Percentiles rank a stretch among this genome's conserved stretches.
Conservation (phyloP, 2,113 vertebrate genomes). For the Xyrauchen texanus region DNA sequence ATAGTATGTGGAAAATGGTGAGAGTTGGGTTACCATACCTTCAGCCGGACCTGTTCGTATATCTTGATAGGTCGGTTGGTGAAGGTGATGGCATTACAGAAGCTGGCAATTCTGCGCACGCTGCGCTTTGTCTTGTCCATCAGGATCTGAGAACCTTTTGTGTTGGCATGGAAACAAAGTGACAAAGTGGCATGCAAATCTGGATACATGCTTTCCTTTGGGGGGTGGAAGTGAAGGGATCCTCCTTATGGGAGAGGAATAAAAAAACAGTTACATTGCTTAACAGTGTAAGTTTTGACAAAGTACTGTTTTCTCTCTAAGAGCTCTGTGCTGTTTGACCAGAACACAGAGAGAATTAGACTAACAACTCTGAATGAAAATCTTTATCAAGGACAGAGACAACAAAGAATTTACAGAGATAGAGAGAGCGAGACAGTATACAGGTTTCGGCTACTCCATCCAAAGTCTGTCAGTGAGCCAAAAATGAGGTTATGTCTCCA, state of each 20-base stretch:
- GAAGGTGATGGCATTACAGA: constrained; percentile 98
- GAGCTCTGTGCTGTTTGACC: constrained; percentile 4
- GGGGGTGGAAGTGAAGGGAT: constrained; percentile 84
- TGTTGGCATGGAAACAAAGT: constrained; percentile 91
- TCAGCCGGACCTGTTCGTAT: constrained; percentile 92
- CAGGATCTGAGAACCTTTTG: constrained; percentile 93
- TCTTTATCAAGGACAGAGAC: constrained; percentile 31
- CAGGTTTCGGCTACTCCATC: not conserved
- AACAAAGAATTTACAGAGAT: constrained; percentile 18
- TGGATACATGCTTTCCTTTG: constrained; percentile 89
- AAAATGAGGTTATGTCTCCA: constrained; percentile 34
- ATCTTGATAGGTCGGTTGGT: constrained; percentile 86
- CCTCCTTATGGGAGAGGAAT: constrained; percentile 69
- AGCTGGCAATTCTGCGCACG: constrained; percentile 91
- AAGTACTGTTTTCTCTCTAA: constrained; percentile 2
- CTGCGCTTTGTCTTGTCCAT: constrained; percentile 89
- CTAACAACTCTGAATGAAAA: constrained; percentile 26
- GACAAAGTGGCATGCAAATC: constrained; percentile 81
- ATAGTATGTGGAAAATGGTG: not conserved
- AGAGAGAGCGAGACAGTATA: not conserved
- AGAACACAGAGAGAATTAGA: constrained; percentile 22
- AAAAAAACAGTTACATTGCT: not conserved
- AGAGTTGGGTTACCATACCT: constrained; percentile 71
- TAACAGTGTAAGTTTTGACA: not conserved
- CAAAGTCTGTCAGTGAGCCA: constrained; percentile 10